These are phyloP conservation scores for Onychomys leucogaster DNA, from an alignment of 2,797 vertebrate genomes.

Conservation along the genomic window DNA sequence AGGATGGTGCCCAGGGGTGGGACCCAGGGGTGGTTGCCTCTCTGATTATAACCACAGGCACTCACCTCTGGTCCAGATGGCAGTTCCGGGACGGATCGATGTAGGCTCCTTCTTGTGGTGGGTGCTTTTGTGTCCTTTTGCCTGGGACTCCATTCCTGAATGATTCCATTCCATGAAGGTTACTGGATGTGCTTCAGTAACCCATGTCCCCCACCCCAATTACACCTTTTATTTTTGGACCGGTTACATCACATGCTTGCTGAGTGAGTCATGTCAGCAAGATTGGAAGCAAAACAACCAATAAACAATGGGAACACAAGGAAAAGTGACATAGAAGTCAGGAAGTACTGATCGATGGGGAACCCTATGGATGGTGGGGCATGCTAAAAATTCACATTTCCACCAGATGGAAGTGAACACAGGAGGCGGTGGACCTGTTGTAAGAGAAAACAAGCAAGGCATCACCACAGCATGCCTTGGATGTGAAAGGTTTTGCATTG, in stretches of 20 bases:
- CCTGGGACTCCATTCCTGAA: neutral
- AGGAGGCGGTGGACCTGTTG: neutral
- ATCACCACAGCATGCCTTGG: neutral
- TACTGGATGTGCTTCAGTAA: neutral
- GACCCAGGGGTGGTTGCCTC: too few species aligned
- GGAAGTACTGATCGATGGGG: neutral
- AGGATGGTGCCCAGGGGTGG: too few species aligned
- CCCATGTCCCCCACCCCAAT: neutral
- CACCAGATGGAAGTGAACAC: neutral
- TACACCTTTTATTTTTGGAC: neutral
- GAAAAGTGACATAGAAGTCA: neutral
- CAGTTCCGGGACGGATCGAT: too few species aligned
- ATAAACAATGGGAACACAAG: neutral
- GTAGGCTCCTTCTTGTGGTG: neutral
- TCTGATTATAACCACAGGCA: too few species aligned
- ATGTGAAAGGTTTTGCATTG: neutral
- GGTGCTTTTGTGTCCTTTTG: neutral
- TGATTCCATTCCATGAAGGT: neutral
- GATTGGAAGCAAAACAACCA: slow-evolving; percentile 15
- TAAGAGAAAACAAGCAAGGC: neutral
- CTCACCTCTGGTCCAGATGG: too few species aligned
- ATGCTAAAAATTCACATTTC: neutral
- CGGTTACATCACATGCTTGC: neutral
- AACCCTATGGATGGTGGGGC: neutral
- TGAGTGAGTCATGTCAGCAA: neutral